Evolutionary conservation across 2,797 vertebrate species (phyloP).

Genomic region (Hydrocynus forskahlii): DNA sequence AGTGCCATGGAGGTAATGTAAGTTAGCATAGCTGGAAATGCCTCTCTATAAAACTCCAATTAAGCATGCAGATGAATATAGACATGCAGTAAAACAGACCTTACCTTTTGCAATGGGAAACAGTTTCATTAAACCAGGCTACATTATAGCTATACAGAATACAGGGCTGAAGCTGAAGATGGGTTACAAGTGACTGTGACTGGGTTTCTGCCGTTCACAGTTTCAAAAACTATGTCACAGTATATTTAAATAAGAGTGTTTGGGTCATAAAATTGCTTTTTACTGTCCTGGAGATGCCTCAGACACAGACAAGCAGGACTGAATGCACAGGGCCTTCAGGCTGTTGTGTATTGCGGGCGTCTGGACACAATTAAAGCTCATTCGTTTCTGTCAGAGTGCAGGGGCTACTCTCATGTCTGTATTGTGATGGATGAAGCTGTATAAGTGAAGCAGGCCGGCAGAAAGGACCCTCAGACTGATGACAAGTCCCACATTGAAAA

Average conservation of each 20-base stretch:
- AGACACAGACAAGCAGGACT: constrained; percentile 26
- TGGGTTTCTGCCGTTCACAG: too few relatives aligned
- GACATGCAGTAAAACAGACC: too few relatives aligned
- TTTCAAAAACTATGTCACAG: too few relatives aligned
- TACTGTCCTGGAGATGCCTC: constrained; percentile 33
- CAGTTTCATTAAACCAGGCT: too few relatives aligned
- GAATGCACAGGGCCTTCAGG: background rate
- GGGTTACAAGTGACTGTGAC: too few relatives aligned
- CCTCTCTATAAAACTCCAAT: too few relatives aligned
- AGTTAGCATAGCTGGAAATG: too few relatives aligned
- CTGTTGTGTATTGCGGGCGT: constrained; percentile 49
- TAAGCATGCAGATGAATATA: too few relatives aligned
- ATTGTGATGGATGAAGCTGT: constrained; percentile 68
- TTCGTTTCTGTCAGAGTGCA: constrained; percentile 76
- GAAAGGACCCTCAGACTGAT: constrained; percentile 41
- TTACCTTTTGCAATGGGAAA: too few relatives aligned
- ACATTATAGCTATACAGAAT: too few relatives aligned
- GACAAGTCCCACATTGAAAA: constrained; percentile 48
- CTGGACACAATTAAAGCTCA: constrained; percentile 76
- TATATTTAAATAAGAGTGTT: background rate
- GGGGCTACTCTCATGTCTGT: constrained; percentile 59
- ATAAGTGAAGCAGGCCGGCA: constrained; percentile 62
- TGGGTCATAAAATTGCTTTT: constrained; percentile 9
- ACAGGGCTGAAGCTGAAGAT: too few relatives aligned
- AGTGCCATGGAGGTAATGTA: too few relatives aligned